Evolutionary conservation across 1,140 invertebrate genomes (phyloP).

Genomic region (Ceratosolen fusciceps): DNA sequence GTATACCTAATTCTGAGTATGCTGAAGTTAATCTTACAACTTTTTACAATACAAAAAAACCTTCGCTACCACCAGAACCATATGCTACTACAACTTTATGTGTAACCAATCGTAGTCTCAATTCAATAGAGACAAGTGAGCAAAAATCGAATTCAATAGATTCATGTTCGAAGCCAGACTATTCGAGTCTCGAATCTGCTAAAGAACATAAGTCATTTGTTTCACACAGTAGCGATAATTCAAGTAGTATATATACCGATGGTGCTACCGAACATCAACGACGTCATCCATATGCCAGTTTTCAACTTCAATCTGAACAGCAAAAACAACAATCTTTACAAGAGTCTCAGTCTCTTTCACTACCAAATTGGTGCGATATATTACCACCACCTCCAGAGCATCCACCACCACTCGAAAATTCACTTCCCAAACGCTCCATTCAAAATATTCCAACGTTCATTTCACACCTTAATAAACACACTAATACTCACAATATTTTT

Average conservation of each 20-base stretch:
- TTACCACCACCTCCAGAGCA: conserved; percentile 86
- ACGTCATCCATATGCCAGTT: conserved; percentile 59
- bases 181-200: conserved; percentile 70
- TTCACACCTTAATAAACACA: conserved; percentile 65
- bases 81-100: conserved; percentile 87
- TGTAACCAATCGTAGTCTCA: conserved; percentile 68
- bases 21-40: conserved; percentile 86
- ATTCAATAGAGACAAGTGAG: conserved; percentile 70
- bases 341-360: conserved; percentile 59
- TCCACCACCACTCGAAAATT: conserved; percentile 75
- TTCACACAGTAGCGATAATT: conserved; percentile 69
- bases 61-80: conserved; percentile 80
- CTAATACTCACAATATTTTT: conserved; percentile 60
- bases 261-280: conserved; percentile 65
- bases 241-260: conserved; percentile 70
- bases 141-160: conserved; percentile 71
- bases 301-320: conserved; percentile 52
- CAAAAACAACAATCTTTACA: conserved; percentile 8
- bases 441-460: conserved; percentile 62
- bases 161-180: conserved; percentile 71
- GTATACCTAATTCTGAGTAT: conserved; percentile 77
- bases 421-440: conserved; percentile 52
- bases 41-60: conserved; percentile 82
- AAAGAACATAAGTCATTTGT: conserved; percentile 68
- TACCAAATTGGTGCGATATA: conserved; percentile 84